Percentiles rank a stretch among this genome's conserved stretches.
Conservation (phyloP, 2,113 vertebrate genomes). For the Ursus arctos region DNA sequence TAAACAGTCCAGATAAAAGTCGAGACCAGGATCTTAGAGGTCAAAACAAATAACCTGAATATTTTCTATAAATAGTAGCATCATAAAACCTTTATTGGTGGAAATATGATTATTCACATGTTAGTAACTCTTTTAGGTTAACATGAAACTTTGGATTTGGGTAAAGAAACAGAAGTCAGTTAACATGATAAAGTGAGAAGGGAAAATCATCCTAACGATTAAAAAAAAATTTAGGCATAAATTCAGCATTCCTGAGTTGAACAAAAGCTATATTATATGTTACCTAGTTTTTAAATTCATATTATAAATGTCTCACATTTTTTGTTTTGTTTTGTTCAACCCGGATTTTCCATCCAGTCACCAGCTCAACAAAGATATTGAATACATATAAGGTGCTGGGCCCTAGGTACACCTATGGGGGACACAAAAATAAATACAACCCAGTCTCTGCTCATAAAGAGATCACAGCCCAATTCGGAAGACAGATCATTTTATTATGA, state of each 20-base stretch:
- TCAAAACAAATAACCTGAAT: constrained; percentile 24
- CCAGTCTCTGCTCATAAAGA: not conserved
- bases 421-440: not conserved
- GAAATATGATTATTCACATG: not conserved
- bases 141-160: not conserved
- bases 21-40: not conserved
- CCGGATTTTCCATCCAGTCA: not conserved
- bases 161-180: not conserved
- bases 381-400: not conserved
- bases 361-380: not conserved
- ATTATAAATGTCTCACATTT: not conserved
- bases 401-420: not conserved
- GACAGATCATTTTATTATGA: not conserved
- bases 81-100: not conserved
- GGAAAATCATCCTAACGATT: not conserved
- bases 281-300: not conserved
- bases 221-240: not conserved
- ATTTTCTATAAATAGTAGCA: not conserved
- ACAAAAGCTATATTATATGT: not conserved
- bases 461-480: not conserved
- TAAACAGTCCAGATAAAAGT: constrained; percentile 29
- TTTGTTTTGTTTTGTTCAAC: not conserved
- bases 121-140: not conserved
- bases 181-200: not conserved
- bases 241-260: not conserved